Evolutionary conservation across 1,140 invertebrate species (phyloP), one percentile per base, ranked within the genome.

Genomic region (Elymnias hypermnestra): DNA sequence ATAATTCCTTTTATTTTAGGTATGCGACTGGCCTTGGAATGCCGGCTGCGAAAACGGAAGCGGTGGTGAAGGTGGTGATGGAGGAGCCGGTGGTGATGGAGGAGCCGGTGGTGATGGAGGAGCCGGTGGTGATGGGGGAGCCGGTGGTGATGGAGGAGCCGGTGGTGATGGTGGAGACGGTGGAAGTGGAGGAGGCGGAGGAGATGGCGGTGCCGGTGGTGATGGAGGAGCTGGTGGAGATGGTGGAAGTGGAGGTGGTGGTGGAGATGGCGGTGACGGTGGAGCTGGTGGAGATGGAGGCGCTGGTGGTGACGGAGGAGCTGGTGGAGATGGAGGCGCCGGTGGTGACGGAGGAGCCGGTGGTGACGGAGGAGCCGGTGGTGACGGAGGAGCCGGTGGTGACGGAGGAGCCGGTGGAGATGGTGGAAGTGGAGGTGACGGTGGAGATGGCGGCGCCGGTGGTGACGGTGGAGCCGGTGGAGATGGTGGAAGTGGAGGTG

Each of bases 21-120:
- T n/a, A n/a, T n/a, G n/a, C n/a, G n/a, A n/a, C n/a, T n/a, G n/a
- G n/a, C n/a, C n/a, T n/a, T n/a, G n/a, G n/a, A n/a, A n/a, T n/a
- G n/a, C n/a, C n/a, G n/a, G n/a, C n/a, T n/a, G n/a, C n/a, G n/a
- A n/a, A n/a, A n/a, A n/a, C n/a, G n/a, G n/a, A n/a, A n/a, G n/a
- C n/a, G n/a, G n/a, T n/a, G n/a, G n/a, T n/a, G n/a, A n/a, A n/a
- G 23, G 12, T 0, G 53, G 46, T 2, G 50, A 38, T 0, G 38
- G 35, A 7, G 36, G 25, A 12, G 42, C 21, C 8, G 44, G 13
- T 26, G 41, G 33, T 6, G 31, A 28, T 5, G 29, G 23, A 1
- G 49, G 25, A 5, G 44, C 26, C 2, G 50, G 19, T 1, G 39
- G 50, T 1, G 44, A 13, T n/a, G 31, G 9, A 9, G 42, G 26